Evolutionary conservation across 2,888 invertebrate genomes (phyloP), one percentile per base, ranked within the genome.

Genomic region (Elmis aenea): DNA sequence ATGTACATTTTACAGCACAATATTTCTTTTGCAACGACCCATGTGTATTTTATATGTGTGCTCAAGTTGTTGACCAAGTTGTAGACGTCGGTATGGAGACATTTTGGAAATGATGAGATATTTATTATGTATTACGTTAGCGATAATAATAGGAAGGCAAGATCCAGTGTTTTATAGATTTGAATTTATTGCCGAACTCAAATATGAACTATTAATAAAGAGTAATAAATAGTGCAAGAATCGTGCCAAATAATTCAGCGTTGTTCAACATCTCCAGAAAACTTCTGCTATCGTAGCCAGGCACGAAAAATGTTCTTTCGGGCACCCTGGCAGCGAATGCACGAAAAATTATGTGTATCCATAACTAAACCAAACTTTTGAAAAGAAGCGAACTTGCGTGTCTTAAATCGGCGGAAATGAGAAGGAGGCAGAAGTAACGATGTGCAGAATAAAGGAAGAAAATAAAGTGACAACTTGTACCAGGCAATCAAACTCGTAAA

Each of bases 381-480:
- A 44, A 49, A 56, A 57, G 54, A 52, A 54, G 36, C 53, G 46
- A 44, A 49, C 49, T 62, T 54, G 61, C 61, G 61, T 62, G 61
- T 51, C 54, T 46, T 44, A 55, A 58, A 60, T 57, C 54, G 46
- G 45, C 58, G 43, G 59, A 59, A 62, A 59, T 53, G 59, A 61
- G 58, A 57, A 48, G 51, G 55, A 51, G 54, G 57, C 55, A 57
- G 54, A 34, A 30, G 34, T 40, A 33, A 40, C 36, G 38, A 42
- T 37, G 42, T 31, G 57, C 53, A 37, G 54, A 58, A 61, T 58
- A 60, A 61, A 59, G 59, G 55, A 54, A 51, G 55, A 57, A 61
- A 59, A 57, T 54, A 56, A 51, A 59, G 61, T 55, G 62, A 61
- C 62, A 59, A 58, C 57, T 54, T 60, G 64, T 64, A 62, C 64